Evolutionary conservation across 2,113 vertebrate genomes (phyloP).

Genomic region (Heptranchias perlo): DNA sequence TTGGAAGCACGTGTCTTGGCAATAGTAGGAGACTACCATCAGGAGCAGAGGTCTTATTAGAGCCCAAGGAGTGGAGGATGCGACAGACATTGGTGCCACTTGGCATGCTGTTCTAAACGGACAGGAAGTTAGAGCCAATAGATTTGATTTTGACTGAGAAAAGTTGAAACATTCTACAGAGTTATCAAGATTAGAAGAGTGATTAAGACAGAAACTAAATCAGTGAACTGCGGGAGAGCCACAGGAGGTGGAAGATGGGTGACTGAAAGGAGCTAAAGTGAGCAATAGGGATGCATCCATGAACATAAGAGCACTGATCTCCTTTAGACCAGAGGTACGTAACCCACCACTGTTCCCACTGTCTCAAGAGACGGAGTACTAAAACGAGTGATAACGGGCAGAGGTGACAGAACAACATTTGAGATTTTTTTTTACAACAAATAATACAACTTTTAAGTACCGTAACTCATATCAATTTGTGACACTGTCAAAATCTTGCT

Average conservation of each 20-base stretch:
- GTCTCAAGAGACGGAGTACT: neutral
- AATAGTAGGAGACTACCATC: too few relatives aligned
- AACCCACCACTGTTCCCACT: neutral
- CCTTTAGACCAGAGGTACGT: neutral
- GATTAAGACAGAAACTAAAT: conserved; percentile 5
- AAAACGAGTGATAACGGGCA: neutral
- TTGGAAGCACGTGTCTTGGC: neutral
- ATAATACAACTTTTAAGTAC: too few relatives aligned
- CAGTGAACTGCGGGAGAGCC: neutral
- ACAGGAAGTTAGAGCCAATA: neutral
- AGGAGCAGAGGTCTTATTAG: neutral
- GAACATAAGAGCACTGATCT: neutral
- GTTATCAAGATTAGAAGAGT: conserved; percentile 17
- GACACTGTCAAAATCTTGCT: neutral
- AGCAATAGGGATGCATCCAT: neutral
- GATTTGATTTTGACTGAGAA: conserved; percentile 19
- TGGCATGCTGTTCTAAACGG: neutral
- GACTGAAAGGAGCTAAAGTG: neutral
- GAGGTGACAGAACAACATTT: neutral
- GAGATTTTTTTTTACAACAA: neutral
- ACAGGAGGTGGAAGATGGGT: neutral
- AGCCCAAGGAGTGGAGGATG: neutral
- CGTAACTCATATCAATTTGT: neutral
- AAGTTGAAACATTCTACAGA: neutral
- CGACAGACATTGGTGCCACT: neutral